Evolutionary conservation across 2,797 vertebrate species (phyloP).

Genomic region (Centropyge bicolor): DNA sequence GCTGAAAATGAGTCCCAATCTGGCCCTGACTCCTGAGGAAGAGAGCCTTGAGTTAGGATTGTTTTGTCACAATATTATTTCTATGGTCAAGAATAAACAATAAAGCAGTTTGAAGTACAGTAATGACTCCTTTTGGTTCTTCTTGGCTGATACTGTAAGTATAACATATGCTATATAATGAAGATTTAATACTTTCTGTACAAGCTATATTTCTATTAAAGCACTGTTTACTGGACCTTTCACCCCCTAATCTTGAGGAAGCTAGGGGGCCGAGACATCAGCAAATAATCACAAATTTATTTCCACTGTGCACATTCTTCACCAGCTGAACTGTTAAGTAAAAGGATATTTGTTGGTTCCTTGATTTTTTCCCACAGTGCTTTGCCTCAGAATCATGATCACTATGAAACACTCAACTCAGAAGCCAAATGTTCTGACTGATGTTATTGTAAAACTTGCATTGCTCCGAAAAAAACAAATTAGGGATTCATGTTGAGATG

Average conservation of each 20-base stretch:
- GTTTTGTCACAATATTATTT: too few relatives aligned
- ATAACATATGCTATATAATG: too few relatives aligned
- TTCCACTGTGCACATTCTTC: background rate
- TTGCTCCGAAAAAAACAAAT: constrained; percentile 11
- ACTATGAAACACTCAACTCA: constrained; percentile 14
- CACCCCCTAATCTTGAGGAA: background rate
- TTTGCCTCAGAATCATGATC: constrained; percentile 14
- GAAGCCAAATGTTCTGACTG: constrained; percentile 8
- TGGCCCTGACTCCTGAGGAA: too few relatives aligned
- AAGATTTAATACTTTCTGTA: background rate
- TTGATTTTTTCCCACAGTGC: background rate
- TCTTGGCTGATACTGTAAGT: background rate
- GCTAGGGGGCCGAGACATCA: background rate
- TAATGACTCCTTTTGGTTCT: background rate
- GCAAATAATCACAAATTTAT: background rate
- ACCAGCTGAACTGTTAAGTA: background rate
- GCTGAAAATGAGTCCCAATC: too few relatives aligned
- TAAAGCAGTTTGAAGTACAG: background rate
- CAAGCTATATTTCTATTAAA: constrained; percentile 3
- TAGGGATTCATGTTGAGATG: constrained; percentile 15
- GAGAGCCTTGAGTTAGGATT: background rate
- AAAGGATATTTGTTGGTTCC: background rate
- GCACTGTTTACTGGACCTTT: constrained; percentile 12
- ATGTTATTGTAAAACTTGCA: constrained; percentile 7
- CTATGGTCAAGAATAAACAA: too few relatives aligned